Conservation (phyloP, 2,888 invertebrate genomes). For the Rapana venosa region DNA sequence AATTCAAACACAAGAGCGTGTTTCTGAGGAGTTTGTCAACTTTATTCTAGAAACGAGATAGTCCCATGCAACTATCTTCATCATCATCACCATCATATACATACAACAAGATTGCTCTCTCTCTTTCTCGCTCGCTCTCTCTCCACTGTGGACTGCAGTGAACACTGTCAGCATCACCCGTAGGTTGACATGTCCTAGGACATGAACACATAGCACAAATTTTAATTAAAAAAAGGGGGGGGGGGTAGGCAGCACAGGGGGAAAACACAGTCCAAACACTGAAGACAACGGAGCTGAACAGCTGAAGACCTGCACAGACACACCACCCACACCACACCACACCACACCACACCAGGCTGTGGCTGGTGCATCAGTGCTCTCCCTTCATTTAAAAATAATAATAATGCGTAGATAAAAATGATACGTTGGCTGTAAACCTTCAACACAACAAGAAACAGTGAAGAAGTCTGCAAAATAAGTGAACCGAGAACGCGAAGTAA, state of each 20-base stretch:
- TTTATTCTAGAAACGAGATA: constrained; percentile 39
- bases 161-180: constrained; percentile 27
- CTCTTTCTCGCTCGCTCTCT: not conserved
- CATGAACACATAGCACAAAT: constrained; percentile 15
- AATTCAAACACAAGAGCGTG: not conserved
- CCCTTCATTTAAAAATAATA: not conserved
- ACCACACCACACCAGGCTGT: too few species aligned
- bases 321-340: too few species aligned
- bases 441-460: not conserved
- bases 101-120: constrained; percentile 35
- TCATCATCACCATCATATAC: constrained; percentile 12
- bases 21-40: not conserved
- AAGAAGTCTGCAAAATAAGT: too few species aligned
- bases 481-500: too few species aligned
- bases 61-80: constrained; percentile 32
- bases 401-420: not conserved
- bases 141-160: not conserved
- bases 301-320: too few species aligned
- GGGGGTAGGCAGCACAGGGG: too few species aligned
- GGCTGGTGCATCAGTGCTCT: too few species aligned
- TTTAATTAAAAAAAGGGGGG: too few species aligned
- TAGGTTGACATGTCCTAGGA: constrained; percentile 21
- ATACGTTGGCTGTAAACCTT: not conserved
- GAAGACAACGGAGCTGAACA: not conserved
- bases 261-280: not conserved